Percentiles rank a stretch among this genome's conserved stretches.
Conservation (phyloP, 2,113 vertebrate species). For the Origma solitaria region DNA sequence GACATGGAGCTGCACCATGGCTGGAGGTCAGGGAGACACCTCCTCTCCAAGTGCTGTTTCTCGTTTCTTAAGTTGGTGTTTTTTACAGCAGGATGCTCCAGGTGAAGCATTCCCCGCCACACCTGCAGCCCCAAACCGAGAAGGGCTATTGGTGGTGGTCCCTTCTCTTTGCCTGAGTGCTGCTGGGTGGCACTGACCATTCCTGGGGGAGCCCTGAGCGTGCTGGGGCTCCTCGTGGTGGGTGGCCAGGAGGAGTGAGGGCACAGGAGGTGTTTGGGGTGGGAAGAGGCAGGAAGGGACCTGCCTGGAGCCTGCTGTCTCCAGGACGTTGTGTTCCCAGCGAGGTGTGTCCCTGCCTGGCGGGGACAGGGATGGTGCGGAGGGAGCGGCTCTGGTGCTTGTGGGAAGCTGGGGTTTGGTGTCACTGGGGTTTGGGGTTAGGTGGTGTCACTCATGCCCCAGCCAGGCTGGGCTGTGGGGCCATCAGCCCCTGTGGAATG, state of each 20-base stretch:
- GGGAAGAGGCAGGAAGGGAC: not conserved
- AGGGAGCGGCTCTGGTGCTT: not conserved
- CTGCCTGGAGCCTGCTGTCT: not conserved
- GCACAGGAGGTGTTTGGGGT: not conserved
- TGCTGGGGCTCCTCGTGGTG: not conserved
- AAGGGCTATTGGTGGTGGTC: not conserved
- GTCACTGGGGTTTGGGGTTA: no score
- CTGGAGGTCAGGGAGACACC: not conserved
- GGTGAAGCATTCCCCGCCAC: no score
- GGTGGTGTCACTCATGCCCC: not conserved
- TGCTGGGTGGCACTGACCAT: fast-evolving
- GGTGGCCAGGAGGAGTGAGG: not conserved
- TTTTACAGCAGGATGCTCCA: not conserved
- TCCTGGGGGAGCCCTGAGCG: fast-evolving
- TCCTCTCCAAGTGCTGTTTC: not conserved
- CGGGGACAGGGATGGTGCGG: not conserved
- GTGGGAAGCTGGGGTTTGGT: not conserved
- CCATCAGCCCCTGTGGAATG: not conserved
- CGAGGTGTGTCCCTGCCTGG: not conserved
- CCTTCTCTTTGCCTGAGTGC: fast-evolving
- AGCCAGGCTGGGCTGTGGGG: not conserved
- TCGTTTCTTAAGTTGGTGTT: fast-evolving
- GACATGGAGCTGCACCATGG: fast-evolving
- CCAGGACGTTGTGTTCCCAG: not conserved
- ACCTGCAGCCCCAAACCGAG: not conserved